phyloP scores from a whole-genome alignment of 2,888 invertebrate genomes.

The Ryuthela nishihirai region DNA sequence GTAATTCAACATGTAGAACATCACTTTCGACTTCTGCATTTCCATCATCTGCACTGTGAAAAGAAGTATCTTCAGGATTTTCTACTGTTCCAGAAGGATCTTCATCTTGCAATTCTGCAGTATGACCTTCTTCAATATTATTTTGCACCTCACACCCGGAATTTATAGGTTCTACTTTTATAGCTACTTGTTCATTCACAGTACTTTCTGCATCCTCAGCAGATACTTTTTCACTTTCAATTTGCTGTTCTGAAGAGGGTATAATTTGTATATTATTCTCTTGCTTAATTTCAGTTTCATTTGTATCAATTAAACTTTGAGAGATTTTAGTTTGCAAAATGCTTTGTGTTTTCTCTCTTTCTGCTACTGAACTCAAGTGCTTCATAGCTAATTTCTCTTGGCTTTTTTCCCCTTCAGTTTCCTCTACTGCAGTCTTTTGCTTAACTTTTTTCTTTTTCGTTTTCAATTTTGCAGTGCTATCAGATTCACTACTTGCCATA shows the following conservation, averaged over 20 bases:
- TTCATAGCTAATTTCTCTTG: too few species aligned
- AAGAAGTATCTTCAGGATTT: slow-evolving; percentile 6
- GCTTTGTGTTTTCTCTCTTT: too few species aligned
- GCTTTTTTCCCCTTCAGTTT: background rate
- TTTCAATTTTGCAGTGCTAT: slow-evolving; percentile 12
- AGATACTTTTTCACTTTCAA: background rate
- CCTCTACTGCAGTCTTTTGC: background rate
- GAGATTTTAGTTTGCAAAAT: background rate
- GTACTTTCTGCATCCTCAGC: background rate
- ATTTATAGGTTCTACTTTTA: background rate
- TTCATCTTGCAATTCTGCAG: background rate
- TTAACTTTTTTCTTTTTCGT: slow-evolving; percentile 24
- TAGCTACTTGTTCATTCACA: background rate
- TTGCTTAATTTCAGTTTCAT: background rate
- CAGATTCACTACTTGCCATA: slow-evolving; percentile 41
- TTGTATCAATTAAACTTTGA: background rate
- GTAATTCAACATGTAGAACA: slow-evolving; percentile 48
- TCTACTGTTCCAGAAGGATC: background rate
- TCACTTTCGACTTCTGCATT: slow-evolving; percentile 11
- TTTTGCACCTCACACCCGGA: background rate
- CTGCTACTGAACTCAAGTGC: too few species aligned
- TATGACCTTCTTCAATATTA: background rate
- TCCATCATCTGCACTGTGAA: slow-evolving; percentile 5
- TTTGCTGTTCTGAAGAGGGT: background rate
- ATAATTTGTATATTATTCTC: background rate